Evolutionary conservation across 2,797 vertebrate genomes (phyloP), one percentile per base, ranked within the genome.

Genomic region (Pseudomugil gertrudae): DNA sequence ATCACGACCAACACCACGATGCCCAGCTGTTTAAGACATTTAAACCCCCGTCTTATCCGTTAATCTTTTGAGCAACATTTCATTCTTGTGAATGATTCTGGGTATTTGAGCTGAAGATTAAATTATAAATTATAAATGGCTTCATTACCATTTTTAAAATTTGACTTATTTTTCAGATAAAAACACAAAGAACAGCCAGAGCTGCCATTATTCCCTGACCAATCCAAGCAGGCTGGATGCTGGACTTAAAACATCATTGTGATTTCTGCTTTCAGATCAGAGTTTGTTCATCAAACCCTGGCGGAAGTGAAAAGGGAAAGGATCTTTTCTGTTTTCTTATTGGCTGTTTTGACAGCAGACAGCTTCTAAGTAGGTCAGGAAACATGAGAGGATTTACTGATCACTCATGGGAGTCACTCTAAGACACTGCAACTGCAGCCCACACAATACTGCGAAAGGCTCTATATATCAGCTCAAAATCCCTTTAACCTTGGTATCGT

Each of bases 301-400:
- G 71, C 19, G 55, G 83, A 80, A 67, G 59, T 76, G 80, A 72
- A 87, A 81, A 86, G 75, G 68, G 60, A 86, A 74, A 85, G 81
- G 79, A 89, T 88, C 77, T 83, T 88, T 30, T 83, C 87, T 89
- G 84, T 90, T 91, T 91, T 80, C 89, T 91, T 87, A 90, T 87
- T 92, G 90, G 87, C 85, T 91, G 89, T 91, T 92, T 91, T 93
- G 90, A 92, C 91, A 92, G 91, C 89, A 90, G 89, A 91, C 88
- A 83, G 85, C 77, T 58, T 91, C 87, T 90, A 92, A 92, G 90
- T 92, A 92, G 92, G 92, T 93, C 91, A 92, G 87, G 85, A 85
- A 93, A 92, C 92, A 92, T 88, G 88, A 90, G 89, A 92, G 88
- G 92, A 92, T 92, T 91, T 90, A 88, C 87, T 69, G 81, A 81